These are phyloP conservation scores for Batillaria attramentaria DNA, from an alignment of 1,140 invertebrate genomes.

Conservation along the genomic window DNA sequence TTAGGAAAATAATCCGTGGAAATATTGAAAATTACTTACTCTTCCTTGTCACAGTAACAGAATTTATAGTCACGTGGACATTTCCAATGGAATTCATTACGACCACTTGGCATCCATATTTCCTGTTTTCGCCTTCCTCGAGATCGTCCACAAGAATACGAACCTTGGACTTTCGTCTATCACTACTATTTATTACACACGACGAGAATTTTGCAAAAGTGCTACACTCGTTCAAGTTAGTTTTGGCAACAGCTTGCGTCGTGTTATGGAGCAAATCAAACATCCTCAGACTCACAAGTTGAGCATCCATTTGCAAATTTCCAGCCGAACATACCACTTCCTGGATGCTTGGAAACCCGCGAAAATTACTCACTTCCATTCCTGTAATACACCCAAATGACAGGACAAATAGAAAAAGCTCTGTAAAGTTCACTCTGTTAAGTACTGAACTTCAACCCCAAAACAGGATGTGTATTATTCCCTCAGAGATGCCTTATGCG, in stretches of 20 bases:
- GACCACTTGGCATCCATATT: constrained; percentile 9
- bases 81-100: too few species aligned
- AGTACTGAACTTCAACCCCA: too few species aligned
- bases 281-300: constrained; percentile 1
- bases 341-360: background rate
- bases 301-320: background rate
- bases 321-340: constrained; percentile 13
- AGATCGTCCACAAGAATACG: constrained; percentile 15
- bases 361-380: constrained; percentile 4
- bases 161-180: background rate
- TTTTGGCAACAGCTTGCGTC: background rate
- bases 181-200: background rate
- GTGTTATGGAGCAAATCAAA: background rate
- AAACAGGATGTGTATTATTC: too few species aligned
- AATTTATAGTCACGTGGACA: too few species aligned
- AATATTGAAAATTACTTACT: too few species aligned
- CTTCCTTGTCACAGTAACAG: too few species aligned
- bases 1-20: too few species aligned
- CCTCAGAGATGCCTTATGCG: too few species aligned
- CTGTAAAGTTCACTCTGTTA: too few species aligned
- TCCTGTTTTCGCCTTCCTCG: constrained; percentile 9
- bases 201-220: background rate
- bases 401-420: too few species aligned
- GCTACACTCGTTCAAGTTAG: background rate
- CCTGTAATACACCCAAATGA: too few species aligned